A percentile compares a stretch with the other conserved stretches of the same genome.
These are phyloP conservation scores for Chesias legatella DNA, from an alignment of 2,888 invertebrate genomes.

Conservation along the genomic window DNA sequence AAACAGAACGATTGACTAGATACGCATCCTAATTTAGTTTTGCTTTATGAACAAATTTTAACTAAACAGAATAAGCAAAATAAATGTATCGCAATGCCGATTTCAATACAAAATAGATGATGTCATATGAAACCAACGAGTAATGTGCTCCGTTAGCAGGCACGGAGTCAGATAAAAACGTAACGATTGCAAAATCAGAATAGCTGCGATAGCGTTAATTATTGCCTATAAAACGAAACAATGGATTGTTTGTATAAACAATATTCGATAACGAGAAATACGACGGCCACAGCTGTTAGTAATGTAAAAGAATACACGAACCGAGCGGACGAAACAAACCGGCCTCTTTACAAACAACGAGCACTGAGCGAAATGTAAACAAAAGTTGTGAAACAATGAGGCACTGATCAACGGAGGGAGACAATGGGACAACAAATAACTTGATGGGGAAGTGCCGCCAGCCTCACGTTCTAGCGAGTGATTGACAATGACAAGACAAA, in stretches of 20 bases:
- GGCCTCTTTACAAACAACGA: slow-evolving; percentile 59
- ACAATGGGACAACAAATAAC: slow-evolving; percentile 76
- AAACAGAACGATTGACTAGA: slow-evolving; percentile 12
- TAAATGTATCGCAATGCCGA: slow-evolving; percentile 35
- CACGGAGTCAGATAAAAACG: slow-evolving; percentile 28
- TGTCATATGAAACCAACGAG: slow-evolving; percentile 31
- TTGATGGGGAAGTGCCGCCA: slow-evolving; percentile 59
- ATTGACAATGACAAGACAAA: slow-evolving; percentile 78
- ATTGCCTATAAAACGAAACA: slow-evolving; percentile 38
- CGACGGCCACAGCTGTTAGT: slow-evolving; percentile 49
- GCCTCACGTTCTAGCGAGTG: slow-evolving; percentile 48
- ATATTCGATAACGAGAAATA: slow-evolving; percentile 52
- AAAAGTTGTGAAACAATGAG: slow-evolving; percentile 70
- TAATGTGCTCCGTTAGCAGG: slow-evolving; percentile 21
- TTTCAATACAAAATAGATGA: slow-evolving; percentile 22
- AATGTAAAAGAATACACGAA: slow-evolving; percentile 53
- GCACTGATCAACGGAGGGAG: slow-evolving; percentile 61
- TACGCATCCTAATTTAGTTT: slow-evolving; percentile 4
- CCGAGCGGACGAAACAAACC: slow-evolving; percentile 54
- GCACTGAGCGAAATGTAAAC: slow-evolving; percentile 65
- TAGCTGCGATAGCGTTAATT: slow-evolving; percentile 35
- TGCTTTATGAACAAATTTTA: slow-evolving; percentile 12
- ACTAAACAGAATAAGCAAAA: slow-evolving; percentile 26
- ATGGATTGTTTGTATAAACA: slow-evolving; percentile 46
- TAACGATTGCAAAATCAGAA: slow-evolving; percentile 36